Evolutionary conservation across 2,797 vertebrate genomes (phyloP), one percentile per base, ranked within the genome.

Genomic region (Falco naumanni): DNA sequence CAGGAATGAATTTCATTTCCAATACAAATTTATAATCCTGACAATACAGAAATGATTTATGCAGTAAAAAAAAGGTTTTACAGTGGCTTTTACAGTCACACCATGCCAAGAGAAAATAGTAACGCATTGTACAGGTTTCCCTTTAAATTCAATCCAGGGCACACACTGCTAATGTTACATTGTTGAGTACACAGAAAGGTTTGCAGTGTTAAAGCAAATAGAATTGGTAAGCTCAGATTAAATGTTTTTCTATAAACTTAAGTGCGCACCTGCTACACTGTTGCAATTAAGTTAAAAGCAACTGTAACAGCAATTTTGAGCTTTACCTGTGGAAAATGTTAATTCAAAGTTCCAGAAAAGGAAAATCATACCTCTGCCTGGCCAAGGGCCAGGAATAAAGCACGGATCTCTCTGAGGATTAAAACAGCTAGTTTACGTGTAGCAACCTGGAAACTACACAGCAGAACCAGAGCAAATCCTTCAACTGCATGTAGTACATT

Each of bases 391-490:
- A 98, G 95, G 97, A 99, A 99, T 79, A 99, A 98, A 89, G 98
- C 98, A 70, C 99, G 99, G 43, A 99, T 99, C 97, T 99, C 99
- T 97, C 99, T 98, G 84, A 99, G 98, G 77, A 99, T 99, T 16
- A 99, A 94, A 41, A 99, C 99, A 0, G 99, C 99, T 77, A 99
- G 98, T 95, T 99, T 99, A 91, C 99, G 99, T 0, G 99, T 99
- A 95, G 99, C 99, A 91, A 99, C 98, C 95, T 99, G 99, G 98
- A 99, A 99, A 31, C 99, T 99, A 96, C 99, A 99, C 89, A 99
- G 99, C 76, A 99, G 98, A 89, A 99, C 98, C 77, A 99, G 98
- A 1, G 99, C 99, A 87, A 99, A 98, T 39, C 99, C 99, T 96
- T 99, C 99, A 0, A 99, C 99, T 0, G 99, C 99, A 4, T 99